Evolutionary conservation across 2,113 vertebrate species (phyloP), one percentile per base, ranked within the genome.

Genomic region (Brienomyrus longianalis): DNA sequence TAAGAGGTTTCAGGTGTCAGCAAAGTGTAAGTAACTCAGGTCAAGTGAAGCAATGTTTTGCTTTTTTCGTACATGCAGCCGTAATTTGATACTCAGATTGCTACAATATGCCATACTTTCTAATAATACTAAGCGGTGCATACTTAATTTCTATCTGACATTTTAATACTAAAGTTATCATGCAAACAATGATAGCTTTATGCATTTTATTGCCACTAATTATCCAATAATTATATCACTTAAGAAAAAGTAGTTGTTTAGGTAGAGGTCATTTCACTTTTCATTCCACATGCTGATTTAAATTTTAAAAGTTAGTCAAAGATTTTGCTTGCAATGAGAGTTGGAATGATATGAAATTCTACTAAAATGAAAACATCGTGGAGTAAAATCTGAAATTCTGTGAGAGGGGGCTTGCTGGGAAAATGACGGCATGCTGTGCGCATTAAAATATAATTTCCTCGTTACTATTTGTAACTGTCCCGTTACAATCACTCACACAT

Each of bases 1-100:
- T 89, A 86, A 92, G 47, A 91, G 85, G 48, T 88, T 90, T 91
- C 90, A 90, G 89, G 89, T 90, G 89, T 77, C 35, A 27, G 59
- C 52, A 23, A 90, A 89, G 83, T 88, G 27, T 62, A 52, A 89
- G 88, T 39, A 90, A 70, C 39, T n/a, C 66, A 56, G 89, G 88
- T 89, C 43, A 89, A 88, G 77, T 54, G 90, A 89, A 90, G 88
- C 83, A 77, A n/a, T 84, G 84, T 19, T 80, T 52, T 56, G 15
- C 48, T 48, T 45, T 84, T 91, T 54, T 74, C 45, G 84, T 51
- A 84, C 45, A 59, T 3, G 45, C 88, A 88, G 84, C 89, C 66
- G 89, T 48, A 83, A 19, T 86, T 19, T 27, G 11, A 47, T 84
- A 23, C 10, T 83, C 47, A 59, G 39, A 74, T 83, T 52, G 47